Conservation (phyloP, 2,888 invertebrate genomes). For the Cheilosia impressa region DNA sequence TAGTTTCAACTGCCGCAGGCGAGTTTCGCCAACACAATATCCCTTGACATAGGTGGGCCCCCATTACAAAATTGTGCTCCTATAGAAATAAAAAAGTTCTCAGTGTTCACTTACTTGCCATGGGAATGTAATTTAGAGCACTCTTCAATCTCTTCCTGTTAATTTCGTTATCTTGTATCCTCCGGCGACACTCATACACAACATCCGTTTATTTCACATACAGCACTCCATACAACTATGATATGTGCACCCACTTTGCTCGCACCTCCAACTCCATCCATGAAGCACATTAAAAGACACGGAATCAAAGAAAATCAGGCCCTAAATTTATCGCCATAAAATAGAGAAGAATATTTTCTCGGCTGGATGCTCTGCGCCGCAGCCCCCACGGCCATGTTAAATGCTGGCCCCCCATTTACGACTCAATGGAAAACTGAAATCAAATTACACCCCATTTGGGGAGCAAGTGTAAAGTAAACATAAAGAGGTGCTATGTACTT, state of each 20-base stretch:
- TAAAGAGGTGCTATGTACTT: constrained; percentile 71
- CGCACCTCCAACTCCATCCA: neutral
- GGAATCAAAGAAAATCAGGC: constrained; percentile 62
- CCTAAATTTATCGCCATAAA: constrained; percentile 60
- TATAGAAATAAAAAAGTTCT: too few species aligned
- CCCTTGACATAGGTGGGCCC: too few species aligned
- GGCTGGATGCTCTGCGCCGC: constrained; percentile 14
- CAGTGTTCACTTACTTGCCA: too few species aligned
- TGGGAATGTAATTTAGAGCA: constrained; percentile 11
- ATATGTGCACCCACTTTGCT: constrained; percentile 6
- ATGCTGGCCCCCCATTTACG: constrained; percentile 62
- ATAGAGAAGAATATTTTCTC: constrained; percentile 44
- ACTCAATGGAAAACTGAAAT: constrained; percentile 66
- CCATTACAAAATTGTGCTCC: too few species aligned
- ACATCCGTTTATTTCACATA: constrained; percentile 58
- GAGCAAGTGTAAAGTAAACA: constrained; percentile 69
- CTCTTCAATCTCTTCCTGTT: constrained; percentile 48
- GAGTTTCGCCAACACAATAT: too few species aligned
- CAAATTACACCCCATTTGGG: constrained; percentile 69
- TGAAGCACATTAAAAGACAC: constrained; percentile 44
- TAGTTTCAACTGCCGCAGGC: too few species aligned
- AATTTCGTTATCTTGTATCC: constrained; percentile 65
- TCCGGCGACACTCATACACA: constrained; percentile 60
- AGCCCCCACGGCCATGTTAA: constrained; percentile 53
- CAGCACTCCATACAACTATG: constrained; percentile 16